phyloP scores from a whole-genome alignment of 2,888 invertebrate species.

The Cabera pusaria region DNA sequence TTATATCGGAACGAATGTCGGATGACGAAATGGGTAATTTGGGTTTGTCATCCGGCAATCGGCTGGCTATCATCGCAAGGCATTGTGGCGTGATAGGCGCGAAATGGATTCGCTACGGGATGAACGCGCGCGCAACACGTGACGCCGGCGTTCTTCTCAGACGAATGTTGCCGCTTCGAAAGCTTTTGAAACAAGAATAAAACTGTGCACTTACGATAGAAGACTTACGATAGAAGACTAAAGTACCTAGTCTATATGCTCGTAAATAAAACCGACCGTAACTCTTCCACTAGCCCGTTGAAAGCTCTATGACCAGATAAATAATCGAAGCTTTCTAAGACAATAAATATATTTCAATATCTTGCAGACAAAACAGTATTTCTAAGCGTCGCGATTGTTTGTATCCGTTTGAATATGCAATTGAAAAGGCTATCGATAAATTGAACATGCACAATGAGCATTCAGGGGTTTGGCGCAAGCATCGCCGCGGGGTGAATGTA shows the following conservation, averaged over 20 bases:
- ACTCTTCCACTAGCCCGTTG: conserved; percentile 19
- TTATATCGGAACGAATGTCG: conserved; percentile 76
- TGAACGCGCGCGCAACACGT: conserved; percentile 54
- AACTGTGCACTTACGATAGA: too few species aligned
- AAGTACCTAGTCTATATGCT: too few species aligned
- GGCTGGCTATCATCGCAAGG: conserved; percentile 36
- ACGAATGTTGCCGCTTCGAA: too few species aligned
- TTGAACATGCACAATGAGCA: conserved; percentile 63
- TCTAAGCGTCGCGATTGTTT: conserved; percentile 21
- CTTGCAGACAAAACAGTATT: conserved; percentile 18
- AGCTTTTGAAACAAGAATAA: too few species aligned
- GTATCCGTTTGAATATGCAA: conserved; percentile 33
- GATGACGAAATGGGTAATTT: conserved; percentile 67
- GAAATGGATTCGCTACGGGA: conserved; percentile 66
- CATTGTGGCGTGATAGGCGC: conserved; percentile 47
- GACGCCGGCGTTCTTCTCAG: conserved; percentile 34
- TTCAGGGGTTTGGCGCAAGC: conserved; percentile 42
- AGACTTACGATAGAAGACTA: background rate
- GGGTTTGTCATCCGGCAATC: conserved; percentile 58
- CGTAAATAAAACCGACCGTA: conserved; percentile 3
- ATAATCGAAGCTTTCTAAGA: conserved; percentile 16
- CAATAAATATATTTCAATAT: conserved; percentile 8
- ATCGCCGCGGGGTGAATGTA: conserved; percentile 55
- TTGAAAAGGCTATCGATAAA: conserved; percentile 64
- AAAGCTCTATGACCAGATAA: conserved; percentile 16